These are phyloP conservation scores for Lordiphosa fenestrarum DNA, from an alignment of 2,888 invertebrate genomes.

Conservation along the genomic window DNA sequence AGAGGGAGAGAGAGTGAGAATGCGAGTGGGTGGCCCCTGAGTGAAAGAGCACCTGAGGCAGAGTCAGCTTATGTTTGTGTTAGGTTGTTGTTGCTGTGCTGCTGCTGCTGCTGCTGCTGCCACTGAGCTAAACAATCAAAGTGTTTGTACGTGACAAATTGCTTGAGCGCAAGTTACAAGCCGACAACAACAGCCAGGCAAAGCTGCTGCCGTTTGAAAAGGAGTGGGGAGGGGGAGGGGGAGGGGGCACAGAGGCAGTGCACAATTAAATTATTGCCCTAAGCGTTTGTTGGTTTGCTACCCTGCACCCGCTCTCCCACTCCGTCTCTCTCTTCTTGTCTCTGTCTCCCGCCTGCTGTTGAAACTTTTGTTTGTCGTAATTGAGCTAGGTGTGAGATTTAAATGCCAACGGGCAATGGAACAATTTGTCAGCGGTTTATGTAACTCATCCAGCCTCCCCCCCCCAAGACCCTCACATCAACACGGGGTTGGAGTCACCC, in stretches of 20 bases:
- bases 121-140: conserved; percentile 63
- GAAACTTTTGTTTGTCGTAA: conserved; percentile 63
- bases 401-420: conserved; percentile 53
- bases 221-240: no score
- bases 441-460: conserved; percentile 1
- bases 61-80: neutral
- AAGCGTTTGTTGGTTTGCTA: conserved; percentile 38
- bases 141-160: conserved; percentile 80
- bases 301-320: neutral
- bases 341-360: conserved; percentile 28
- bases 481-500: conserved; percentile 30
- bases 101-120: neutral
- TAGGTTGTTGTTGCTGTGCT: conserved; percentile 11
- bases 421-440: conserved; percentile 44
- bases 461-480: neutral
- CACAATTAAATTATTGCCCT: conserved; percentile 64
- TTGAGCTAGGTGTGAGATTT: conserved; percentile 66
- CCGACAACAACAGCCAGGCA: conserved; percentile 22
- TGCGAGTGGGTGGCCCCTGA: neutral
- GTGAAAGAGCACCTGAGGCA: conserved; percentile 15
- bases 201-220: neutral
- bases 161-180: conserved; percentile 76
- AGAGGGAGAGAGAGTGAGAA: conserved; percentile 1
- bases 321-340: neutral
- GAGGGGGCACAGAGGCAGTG: conserved; percentile 3